Evolutionary conservation across 2,113 vertebrate species (phyloP).

Genomic region (Elachura formosa): DNA sequence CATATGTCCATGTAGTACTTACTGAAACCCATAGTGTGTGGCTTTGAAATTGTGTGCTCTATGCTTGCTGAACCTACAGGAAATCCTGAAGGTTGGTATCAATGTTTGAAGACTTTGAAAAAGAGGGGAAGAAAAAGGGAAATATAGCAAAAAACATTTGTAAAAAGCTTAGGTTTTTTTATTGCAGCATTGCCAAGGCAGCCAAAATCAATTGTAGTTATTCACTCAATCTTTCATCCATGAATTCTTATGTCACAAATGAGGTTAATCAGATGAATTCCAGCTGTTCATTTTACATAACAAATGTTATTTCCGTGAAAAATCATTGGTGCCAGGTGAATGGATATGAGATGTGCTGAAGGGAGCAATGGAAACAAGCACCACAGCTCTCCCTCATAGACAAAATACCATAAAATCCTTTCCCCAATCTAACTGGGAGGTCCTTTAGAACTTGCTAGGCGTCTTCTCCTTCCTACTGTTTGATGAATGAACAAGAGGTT

Average conservation of each 20-base stretch:
- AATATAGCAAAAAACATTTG: background rate
- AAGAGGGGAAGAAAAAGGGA: background rate
- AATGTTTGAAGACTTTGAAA: background rate
- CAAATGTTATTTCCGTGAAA: background rate
- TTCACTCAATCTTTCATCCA: background rate
- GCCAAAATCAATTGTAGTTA: background rate
- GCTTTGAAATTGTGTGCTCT: background rate
- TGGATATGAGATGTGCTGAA: background rate
- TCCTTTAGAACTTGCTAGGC: background rate
- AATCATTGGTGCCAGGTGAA: background rate
- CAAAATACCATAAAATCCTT: background rate
- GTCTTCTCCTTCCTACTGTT: background rate
- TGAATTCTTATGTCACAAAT: background rate
- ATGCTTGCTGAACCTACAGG: background rate
- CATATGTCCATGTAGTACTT: background rate
- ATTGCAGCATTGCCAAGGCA: background rate
- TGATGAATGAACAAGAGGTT: background rate
- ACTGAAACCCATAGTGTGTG: background rate
- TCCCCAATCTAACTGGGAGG: background rate
- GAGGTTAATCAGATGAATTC: background rate
- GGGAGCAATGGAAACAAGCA: background rate
- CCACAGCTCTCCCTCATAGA: background rate
- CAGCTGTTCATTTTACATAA: background rate
- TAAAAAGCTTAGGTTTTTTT: background rate
- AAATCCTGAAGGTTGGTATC: background rate